Base-by-base conservation (phyloP, 2,113 vertebrate species). In the Noturus placidus region DNA sequence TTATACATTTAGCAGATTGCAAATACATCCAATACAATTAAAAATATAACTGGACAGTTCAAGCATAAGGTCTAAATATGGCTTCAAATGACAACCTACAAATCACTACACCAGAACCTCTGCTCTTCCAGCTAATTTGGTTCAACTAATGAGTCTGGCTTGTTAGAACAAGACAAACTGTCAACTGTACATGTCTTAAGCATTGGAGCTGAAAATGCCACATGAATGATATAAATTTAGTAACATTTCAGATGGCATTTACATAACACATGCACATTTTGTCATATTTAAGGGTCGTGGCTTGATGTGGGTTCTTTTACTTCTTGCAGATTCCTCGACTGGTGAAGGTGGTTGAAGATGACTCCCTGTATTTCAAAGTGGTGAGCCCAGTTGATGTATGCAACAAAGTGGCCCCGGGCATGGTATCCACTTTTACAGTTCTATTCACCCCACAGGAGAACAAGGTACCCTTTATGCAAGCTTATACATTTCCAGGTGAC, bases 401-500 rank as follows among this genome's bases (percentile, higher is more conserved):
- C 20, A 90, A 67, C 78, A 96, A 95, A 82, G 93, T 98, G 0
- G 96, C 96, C 10, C 94, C 96, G 1, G 96, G 96, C 56, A 87
- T 96, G 87, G 22, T 89, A 0, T 91, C 89, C 1, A 90, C 89
- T 0, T 97, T 96, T 90, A 94, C 84, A 14, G 35, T 99, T 59
- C 30, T 92, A 63, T 99, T 99, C 93, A 96, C 89, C 0, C 96
- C 96, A 0, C 89, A 92, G 0, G 94, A 97, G 90, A 96, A 94
- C 89, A 97, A 97, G 97, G 96, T 98, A 93, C 91, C 54, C 19
- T 88, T n/a, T 56, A 61, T 19, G 42, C 2, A 13, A 38, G 0
- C 4, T 57, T 57, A 22, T 0, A 57, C 0, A 57, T 35, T 30
- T 56, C 38, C 52, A 80, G n/a, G n/a, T 80, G 77, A 79, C 17